Conservation (phyloP, 2,113 vertebrate species). For the Odocoileus virginianus region DNA sequence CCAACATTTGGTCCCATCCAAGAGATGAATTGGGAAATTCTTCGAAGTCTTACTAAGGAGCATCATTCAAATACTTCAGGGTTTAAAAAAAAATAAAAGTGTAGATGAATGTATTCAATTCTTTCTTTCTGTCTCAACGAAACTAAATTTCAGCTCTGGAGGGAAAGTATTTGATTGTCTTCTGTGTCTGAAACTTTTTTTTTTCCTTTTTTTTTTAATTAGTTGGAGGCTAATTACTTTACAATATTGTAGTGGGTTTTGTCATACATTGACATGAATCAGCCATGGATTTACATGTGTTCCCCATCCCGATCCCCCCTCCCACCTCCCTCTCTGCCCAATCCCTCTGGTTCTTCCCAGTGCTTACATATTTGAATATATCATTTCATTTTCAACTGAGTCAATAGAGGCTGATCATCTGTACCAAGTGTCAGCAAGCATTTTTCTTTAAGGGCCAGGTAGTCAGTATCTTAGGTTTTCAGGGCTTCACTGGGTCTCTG, state of each 20-base stretch:
- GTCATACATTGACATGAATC: too few species aligned
- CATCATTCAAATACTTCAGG: slow-evolving; percentile 6
- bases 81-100: neutral
- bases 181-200: neutral
- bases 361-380: neutral
- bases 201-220: too few species aligned
- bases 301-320: too few species aligned
- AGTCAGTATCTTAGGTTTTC: neutral
- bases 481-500: neutral
- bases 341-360: too few species aligned
- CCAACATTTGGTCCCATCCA: neutral
- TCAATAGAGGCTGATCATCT: neutral
- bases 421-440: neutral
- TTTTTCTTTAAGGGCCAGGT: neutral
- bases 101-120: neutral
- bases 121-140: neutral
- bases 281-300: too few species aligned
- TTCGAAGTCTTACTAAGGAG: neutral
- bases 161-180: neutral
- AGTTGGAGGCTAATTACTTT: too few species aligned
- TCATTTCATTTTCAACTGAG: neutral
- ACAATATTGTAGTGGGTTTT: too few species aligned
- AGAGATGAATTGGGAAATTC: slow-evolving; percentile 1
- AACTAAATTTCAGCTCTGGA: neutral
- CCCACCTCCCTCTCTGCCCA: too few species aligned